Conservation (phyloP, 1,140 invertebrate genomes). For the Drosophila rhopaloa region DNA sequence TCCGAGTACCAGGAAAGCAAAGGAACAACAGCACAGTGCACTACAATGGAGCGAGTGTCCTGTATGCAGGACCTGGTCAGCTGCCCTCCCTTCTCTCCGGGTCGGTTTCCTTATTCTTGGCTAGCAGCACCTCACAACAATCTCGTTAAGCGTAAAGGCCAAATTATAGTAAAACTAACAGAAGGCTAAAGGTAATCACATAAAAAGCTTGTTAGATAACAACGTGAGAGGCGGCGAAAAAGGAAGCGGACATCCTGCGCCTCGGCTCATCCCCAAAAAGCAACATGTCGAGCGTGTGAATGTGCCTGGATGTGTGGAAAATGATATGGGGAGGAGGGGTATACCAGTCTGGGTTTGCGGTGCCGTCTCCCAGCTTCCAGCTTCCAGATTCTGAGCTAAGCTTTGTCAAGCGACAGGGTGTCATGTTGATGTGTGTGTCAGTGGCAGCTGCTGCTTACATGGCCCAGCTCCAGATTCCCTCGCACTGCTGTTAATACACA, state of each 20-base stretch:
- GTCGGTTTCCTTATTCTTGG: slow-evolving; percentile 52
- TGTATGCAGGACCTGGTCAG: slow-evolving; percentile 19
- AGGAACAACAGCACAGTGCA: slow-evolving; percentile 44
- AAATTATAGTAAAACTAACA: slow-evolving; percentile 82
- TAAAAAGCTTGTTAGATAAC: slow-evolving; percentile 81
- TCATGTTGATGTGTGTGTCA: slow-evolving; percentile 79
- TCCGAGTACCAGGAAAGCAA: slow-evolving; percentile 38
- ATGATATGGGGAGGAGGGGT: slow-evolving; percentile 4
- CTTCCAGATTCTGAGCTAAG: slow-evolving; percentile 59
- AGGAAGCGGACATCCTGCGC: slow-evolving; percentile 56
- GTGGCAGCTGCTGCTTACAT: slow-evolving; percentile 68
- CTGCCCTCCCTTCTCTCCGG: slow-evolving; percentile 16
- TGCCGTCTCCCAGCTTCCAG: slow-evolving; percentile 9
- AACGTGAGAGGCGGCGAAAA: slow-evolving; percentile 52
- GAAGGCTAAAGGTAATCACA: slow-evolving; percentile 79
- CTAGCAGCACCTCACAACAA: slow-evolving; percentile 66
- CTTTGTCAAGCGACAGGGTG: slow-evolving; percentile 75
- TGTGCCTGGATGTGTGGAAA: slow-evolving; percentile 45
- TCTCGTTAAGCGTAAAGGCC: slow-evolving; percentile 81
- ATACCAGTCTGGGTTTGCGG: slow-evolving; percentile 17
- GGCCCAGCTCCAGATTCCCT: slow-evolving; percentile 17
- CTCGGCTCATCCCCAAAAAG: slow-evolving; percentile 57
- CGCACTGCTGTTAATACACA: slow-evolving; percentile 38
- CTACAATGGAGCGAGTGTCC: slow-evolving; percentile 17
- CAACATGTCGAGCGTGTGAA: slow-evolving; percentile 62